Conservation (phyloP, 2,113 vertebrate genomes). For the Athene cunicularia region DNA sequence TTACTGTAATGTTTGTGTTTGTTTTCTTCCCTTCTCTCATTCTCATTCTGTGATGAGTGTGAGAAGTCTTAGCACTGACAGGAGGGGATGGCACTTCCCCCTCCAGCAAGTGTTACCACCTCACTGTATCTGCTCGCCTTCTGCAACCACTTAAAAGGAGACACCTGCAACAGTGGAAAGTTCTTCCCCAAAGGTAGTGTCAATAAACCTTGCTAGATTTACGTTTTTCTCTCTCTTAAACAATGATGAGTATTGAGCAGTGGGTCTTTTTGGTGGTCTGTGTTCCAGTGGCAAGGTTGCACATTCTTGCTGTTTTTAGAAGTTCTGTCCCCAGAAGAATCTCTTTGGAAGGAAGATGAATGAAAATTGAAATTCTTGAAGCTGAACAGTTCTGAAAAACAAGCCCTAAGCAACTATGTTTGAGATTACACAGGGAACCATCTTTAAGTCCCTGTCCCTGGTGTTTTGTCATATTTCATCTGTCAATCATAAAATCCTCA, state of each 20-base stretch:
- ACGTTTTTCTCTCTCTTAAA: conserved; percentile 44
- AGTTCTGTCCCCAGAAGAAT: neutral
- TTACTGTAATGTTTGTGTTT: neutral
- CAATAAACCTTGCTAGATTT: neutral
- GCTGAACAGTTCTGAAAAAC: neutral
- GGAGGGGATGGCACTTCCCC: neutral
- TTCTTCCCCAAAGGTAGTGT: conserved; percentile 13
- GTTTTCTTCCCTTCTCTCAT: neutral
- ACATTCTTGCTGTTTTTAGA: neutral
- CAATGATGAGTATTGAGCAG: neutral
- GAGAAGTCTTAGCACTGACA: neutral
- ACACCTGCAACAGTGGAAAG: neutral
- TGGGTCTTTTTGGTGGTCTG: neutral
- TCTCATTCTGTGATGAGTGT: neutral
- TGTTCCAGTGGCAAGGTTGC: neutral
- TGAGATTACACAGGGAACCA: neutral
- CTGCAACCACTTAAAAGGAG: conserved; percentile 27
- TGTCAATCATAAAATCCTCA: neutral
- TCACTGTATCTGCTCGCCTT: neutral
- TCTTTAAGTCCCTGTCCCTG: neutral
- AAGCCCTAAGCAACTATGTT: neutral
- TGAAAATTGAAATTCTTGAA: neutral
- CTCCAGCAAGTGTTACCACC: neutral
- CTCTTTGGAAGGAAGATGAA: neutral
- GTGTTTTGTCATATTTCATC: neutral